Conservation (phyloP, 2,797 vertebrate species). For the Spea hammondii region DNA sequence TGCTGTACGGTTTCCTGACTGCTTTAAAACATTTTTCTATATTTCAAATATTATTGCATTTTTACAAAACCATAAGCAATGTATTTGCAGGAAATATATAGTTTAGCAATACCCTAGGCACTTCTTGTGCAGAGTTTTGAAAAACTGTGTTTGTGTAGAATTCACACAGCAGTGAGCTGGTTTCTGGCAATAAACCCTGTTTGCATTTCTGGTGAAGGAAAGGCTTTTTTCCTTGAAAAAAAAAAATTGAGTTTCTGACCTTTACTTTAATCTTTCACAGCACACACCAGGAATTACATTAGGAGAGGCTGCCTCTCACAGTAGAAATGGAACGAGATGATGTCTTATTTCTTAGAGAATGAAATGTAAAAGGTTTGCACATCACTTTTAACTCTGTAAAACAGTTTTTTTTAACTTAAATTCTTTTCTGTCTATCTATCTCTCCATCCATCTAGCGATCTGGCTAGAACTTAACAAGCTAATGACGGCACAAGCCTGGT, state of each 20-base stretch:
- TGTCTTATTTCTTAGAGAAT: conserved; percentile 31
- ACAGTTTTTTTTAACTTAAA: neutral
- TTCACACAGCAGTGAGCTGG: conserved; percentile 1
- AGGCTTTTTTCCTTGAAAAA: conserved; percentile 7
- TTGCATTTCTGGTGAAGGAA: conserved; percentile 27
- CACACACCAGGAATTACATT: conserved; percentile 38
- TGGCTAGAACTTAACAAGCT: too few species aligned
- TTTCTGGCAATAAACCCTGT: conserved; percentile 36
- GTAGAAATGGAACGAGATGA: conserved; percentile 14
- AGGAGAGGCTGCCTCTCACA: conserved; percentile 24
- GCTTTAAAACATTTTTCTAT: neutral
- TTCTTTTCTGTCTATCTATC: neutral
- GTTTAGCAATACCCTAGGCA: conserved; percentile 8
- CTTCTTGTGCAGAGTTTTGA: conserved; percentile 1
- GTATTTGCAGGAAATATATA: conserved; percentile 8
- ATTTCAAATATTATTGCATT: neutral
- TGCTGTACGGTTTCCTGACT: neutral
- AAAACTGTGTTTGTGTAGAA: neutral
- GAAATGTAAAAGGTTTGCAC: conserved; percentile 7
- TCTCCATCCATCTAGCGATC: neutral
- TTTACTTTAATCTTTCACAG: conserved; percentile 47
- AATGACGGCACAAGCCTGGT: neutral
- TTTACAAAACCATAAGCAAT: neutral
- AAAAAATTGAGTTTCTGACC: conserved; percentile 51
- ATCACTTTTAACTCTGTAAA: neutral